A percentile compares a stretch with the other conserved stretches of the same genome.
phyloP scores from a whole-genome alignment of 2,797 vertebrate species.

The Taenioides sp. region DNA sequence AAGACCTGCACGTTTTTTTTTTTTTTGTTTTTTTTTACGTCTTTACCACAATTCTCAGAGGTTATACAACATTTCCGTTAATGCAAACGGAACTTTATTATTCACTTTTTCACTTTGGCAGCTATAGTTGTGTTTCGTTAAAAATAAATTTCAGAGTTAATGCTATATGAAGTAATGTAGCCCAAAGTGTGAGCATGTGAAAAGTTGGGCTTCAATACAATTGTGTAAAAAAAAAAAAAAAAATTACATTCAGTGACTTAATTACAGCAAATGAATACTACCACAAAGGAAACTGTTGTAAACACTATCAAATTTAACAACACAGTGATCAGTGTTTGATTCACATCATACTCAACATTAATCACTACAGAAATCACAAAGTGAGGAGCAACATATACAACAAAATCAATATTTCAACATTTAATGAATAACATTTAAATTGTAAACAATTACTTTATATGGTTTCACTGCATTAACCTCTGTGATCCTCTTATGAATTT shows the following conservation, averaged over 20 bases:
- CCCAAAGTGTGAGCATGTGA: slow-evolving; percentile 45
- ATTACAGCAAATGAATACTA: slow-evolving; percentile 54
- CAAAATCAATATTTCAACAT: slow-evolving; percentile 42
- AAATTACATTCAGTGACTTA: slow-evolving; percentile 72
- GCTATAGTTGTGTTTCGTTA: slow-evolving; percentile 53
- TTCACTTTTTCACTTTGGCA: slow-evolving; percentile 60
- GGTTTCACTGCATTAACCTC: slow-evolving; percentile 5
- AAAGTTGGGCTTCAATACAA: slow-evolving; percentile 40
- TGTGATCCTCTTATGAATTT: background rate
- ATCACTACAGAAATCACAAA: slow-evolving; percentile 60
- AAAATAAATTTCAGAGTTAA: background rate
- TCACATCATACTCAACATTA: slow-evolving; percentile 62
- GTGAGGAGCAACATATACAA: slow-evolving; percentile 41
- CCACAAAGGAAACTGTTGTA: slow-evolving; percentile 34
- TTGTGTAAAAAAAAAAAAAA: slow-evolving; percentile 33
- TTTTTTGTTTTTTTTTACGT: slow-evolving; percentile 61
- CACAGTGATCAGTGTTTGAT: slow-evolving; percentile 54
- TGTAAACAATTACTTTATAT: slow-evolving; percentile 27
- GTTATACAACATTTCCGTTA: slow-evolving; percentile 54
- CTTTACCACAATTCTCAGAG: slow-evolving; percentile 73
- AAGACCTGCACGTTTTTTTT: slow-evolving; percentile 24
- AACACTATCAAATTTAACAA: slow-evolving; percentile 57
- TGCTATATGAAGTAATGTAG: background rate
- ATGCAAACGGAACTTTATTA: slow-evolving; percentile 49
- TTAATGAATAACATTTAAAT: slow-evolving; percentile 32